phyloP scores from a whole-genome alignment of 2,113 vertebrate species.

The Equus quagga region DNA sequence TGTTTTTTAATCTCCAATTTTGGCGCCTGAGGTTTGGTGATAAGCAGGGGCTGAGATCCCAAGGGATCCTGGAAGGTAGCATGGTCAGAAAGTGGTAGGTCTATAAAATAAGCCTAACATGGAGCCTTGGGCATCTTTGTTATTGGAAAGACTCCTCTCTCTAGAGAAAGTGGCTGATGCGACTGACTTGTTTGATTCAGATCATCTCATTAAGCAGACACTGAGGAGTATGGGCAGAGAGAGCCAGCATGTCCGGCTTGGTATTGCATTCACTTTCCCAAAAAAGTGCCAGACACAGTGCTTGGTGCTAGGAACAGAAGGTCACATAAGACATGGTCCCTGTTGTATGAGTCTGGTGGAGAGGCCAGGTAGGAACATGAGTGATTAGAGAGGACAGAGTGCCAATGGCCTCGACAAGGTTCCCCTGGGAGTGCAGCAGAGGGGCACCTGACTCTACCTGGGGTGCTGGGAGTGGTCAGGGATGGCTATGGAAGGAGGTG shows the following conservation, averaged over 20 bases:
- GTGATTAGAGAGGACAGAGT: background rate
- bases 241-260: background rate
- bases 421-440: background rate
- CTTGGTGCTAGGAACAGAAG: background rate
- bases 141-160: background rate
- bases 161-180: background rate
- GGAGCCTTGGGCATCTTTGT: background rate
- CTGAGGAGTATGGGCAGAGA: background rate
- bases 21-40: background rate
- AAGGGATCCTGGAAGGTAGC: background rate
- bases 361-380: background rate
- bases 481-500: background rate
- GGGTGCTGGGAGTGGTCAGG: background rate
- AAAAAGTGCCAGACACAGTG: background rate
- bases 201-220: background rate
- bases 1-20: background rate
- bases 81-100: background rate
- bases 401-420: background rate
- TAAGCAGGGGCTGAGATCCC: background rate
- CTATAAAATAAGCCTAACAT: background rate
- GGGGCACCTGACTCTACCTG: background rate
- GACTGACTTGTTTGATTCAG: background rate
- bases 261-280: background rate
- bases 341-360: background rate
- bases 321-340: background rate